Percentiles rank a stretch among this genome's conserved stretches.
These are phyloP conservation scores for Poecilus cupreus DNA, from an alignment of 2,888 invertebrate genomes.

Conservation along the genomic window DNA sequence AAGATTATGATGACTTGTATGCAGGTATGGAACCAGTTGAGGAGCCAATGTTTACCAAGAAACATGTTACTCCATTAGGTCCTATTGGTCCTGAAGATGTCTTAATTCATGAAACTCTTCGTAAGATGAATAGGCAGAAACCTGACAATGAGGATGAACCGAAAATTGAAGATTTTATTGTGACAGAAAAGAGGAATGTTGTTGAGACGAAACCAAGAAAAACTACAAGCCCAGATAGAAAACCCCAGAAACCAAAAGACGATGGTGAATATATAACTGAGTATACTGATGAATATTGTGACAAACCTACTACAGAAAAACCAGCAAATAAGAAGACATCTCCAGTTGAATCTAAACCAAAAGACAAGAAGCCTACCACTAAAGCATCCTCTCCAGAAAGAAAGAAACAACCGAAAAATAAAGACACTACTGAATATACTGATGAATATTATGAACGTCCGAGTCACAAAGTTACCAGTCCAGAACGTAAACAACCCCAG, in stretches of 20 bases:
- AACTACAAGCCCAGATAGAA: slow-evolving; percentile 57
- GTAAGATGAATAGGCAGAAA: slow-evolving; percentile 4
- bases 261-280: slow-evolving; percentile 60
- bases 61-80: slow-evolving; percentile 63
- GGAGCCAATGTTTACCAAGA: slow-evolving; percentile 68
- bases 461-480: background rate
- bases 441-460: slow-evolving; percentile 63
- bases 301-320: background rate
- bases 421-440: slow-evolving; percentile 63
- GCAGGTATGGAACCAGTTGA: slow-evolving; percentile 66
- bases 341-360: background rate
- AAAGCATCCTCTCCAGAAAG: slow-evolving; percentile 62
- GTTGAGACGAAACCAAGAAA: slow-evolving; percentile 10
- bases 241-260: slow-evolving; percentile 26
- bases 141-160: background rate
- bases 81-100: slow-evolving; percentile 68
- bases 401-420: slow-evolving; percentile 62
- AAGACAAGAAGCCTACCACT: slow-evolving; percentile 54
- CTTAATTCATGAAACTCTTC: slow-evolving; percentile 6
- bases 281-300: slow-evolving; percentile 63
- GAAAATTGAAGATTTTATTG: slow-evolving; percentile 14
- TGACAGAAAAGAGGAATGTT: background rate
- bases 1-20: slow-evolving; percentile 24
- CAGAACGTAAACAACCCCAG: slow-evolving; percentile 3
- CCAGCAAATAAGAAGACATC: background rate